Base-by-base conservation (phyloP, 1,140 invertebrate species). In the Pachypeltis micranthus region DNA sequence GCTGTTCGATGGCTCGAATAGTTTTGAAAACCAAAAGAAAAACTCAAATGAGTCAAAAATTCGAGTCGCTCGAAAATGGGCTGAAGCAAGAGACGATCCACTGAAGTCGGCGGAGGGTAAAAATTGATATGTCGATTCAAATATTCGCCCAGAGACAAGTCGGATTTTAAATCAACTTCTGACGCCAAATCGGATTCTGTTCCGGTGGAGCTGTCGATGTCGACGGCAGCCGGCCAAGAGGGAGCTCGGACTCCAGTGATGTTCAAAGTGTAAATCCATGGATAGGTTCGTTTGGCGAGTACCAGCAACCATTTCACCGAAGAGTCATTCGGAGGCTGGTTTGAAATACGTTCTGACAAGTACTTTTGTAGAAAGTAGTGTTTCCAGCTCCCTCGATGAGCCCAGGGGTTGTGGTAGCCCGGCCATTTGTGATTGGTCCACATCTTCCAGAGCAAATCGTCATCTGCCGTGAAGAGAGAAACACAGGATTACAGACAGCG, bases 51-150 rank as follows among this genome's bases (percentile, higher is more conserved):
- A 19, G 26, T 31, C n/a, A 59, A 34, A 19, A 19, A 16, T 7
- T 29, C 10, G 14, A 59, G 28, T 2, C 7, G 26, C 57, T 31
- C 14, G 27, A 59, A 59, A 31, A 59, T 31, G 1, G 57, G 26
- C 27, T n/a, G 10, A 2, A 59, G 3, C 10, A 14, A n/a, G 3
- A 59, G n/a, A 7, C 57, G 24, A 2, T n/a, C 28, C 25, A 28
- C 31, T 2, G 57, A 59, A 2, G 4, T 14, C n/a, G 28, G 27
- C 14, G n/a, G 25, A 2, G 26, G 26, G 3, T 19, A 28, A 31
- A 29, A 59, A 29, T 59, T 59, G 25, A 59, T 31, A 19, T 59
- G 25, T 59, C 57, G 26, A 19, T 29, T 59, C 57, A 59, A 29
- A 23, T 59, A 59, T 7, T 27, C 27, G n/a, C n/a, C 19, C 10